Base-by-base conservation (phyloP, 1,140 invertebrate genomes). In the Drosophila gunungcola region DNA sequence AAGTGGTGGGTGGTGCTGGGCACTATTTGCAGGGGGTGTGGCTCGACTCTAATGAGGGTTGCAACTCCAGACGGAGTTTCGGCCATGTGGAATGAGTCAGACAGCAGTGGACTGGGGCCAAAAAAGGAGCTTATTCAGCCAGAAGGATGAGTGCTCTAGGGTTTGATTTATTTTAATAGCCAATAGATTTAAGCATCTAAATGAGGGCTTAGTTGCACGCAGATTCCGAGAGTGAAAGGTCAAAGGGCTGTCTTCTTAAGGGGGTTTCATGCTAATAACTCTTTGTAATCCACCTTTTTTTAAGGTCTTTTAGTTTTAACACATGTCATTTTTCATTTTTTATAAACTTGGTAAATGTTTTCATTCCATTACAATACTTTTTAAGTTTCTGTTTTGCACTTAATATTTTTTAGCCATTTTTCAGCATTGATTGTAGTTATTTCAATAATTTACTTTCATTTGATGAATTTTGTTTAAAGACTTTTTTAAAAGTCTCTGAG, bases 1-100 rank as follows among this genome's bases (percentile, higher is more conserved):
- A 52, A 38, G 57, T 42, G 32, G 41, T 39, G 49, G 21, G 39
- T 53, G 36, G 39, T 13, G 45, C 6, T 57, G 46, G 43, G 39
- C 9, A 32, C 27, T 36, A 25, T 61, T 67, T 42, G 45, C 54
- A 57, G 64, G 65, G 46, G 54, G 84, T 79, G 73, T 75, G 80
- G 80, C 57, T 43, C 65, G 43, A 27, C 42, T 73, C 65, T 83
- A 84, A 89, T 84, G 84, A 84, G 84, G 84, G 84, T 88, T 88
- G 84, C 84, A 89, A 80, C 86, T 78, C 81, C 84, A 70, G 67
- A 70, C 78, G 84, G 53, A 89, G 84, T 88, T 78, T 42, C 64
- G 42, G 38, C 6, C 36, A 21, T 52, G 63, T 70, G 74, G 78
- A 88, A 81, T 83, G 80, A 70, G 67, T 70, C 67, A 70, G 67